These are phyloP conservation scores for Dromius quadrimaculatus DNA, from an alignment of 2,888 invertebrate genomes.

Conservation along the genomic window DNA sequence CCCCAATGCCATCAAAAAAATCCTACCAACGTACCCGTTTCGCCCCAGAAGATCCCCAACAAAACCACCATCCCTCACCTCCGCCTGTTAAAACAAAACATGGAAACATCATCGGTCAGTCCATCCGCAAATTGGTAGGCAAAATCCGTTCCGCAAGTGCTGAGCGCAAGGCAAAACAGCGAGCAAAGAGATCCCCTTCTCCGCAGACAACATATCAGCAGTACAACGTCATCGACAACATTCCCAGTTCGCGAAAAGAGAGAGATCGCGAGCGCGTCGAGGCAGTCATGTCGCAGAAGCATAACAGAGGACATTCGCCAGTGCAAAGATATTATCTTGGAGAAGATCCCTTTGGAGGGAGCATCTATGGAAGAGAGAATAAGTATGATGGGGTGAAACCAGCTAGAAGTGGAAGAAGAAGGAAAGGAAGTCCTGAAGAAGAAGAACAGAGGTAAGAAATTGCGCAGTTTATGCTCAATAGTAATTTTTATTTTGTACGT, in stretches of 20 bases:
- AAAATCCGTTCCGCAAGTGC: slow-evolving; percentile 83
- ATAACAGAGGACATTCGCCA: slow-evolving; percentile 64
- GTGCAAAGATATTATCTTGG: slow-evolving; percentile 86
- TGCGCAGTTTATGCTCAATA: not conserved
- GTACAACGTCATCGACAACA: slow-evolving; percentile 70
- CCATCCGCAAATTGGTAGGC: slow-evolving; percentile 84
- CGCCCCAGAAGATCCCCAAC: slow-evolving; percentile 67
- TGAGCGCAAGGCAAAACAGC: slow-evolving; percentile 74
- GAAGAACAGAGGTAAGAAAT: slow-evolving; percentile 57
- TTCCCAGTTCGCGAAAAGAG: slow-evolving; percentile 56
- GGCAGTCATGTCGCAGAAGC: slow-evolving; percentile 55
- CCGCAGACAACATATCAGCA: slow-evolving; percentile 69
- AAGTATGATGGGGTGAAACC: slow-evolving; percentile 80
- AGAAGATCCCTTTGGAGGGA: slow-evolving; percentile 87
- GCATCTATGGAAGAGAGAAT: slow-evolving; percentile 87
- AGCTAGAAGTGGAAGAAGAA: slow-evolving; percentile 63
- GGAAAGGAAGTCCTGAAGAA: slow-evolving; percentile 58
- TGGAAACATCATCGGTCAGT: slow-evolving; percentile 73
- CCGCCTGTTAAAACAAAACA: slow-evolving; percentile 62
- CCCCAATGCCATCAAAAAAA: slow-evolving; percentile 68
- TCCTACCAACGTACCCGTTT: slow-evolving; percentile 81
- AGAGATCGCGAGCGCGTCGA: slow-evolving; percentile 64
- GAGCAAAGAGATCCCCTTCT: slow-evolving; percentile 72
- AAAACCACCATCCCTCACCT: slow-evolving; percentile 51
- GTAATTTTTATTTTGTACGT: too few species aligned